Evolutionary conservation across 2,113 vertebrate species (phyloP), one percentile per base, ranked within the genome.

Genomic region (Rhadina sibilatrix): DNA sequence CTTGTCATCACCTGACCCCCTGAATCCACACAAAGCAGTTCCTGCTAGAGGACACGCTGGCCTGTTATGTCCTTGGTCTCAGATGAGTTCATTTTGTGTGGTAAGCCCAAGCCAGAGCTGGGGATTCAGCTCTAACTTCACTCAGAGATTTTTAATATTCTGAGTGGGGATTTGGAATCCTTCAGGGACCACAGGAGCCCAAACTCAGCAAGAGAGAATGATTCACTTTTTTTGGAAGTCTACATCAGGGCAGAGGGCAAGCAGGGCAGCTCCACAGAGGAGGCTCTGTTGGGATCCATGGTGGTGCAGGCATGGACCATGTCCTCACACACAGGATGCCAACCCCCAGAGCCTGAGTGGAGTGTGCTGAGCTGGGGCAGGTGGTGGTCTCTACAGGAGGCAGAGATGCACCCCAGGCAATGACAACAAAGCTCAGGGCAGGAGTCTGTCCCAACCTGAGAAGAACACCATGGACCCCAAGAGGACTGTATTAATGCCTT

Each of bases 1-100:
- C 5, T 56, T 76, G 22, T 52, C 1, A 1, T 28, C 37, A 53
- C 4, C 4, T 0, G 0, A 13, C 2, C 5, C 7, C 11, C n/a
- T 42, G 28, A 61, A 28, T n/a, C 30, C 31, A n/a, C 17, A 19
- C 5, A 47, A 61, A 42, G 33, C 18, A 44, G 3, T 8, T 35
- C 31, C 15, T 35, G 10, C 28, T 38, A 1, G 0, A 11, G 12
- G 2, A 37, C 0, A 0, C n/a, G 56, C 12, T 37, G 17, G 19
- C 30, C 19, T 4, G 0, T 40, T 59, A 70, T 16, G 68, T 14
- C 6, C 6, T 83, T 0, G 0, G 5, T 23, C 28, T 52, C 0
- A 3, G 9, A 3, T 59, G 19, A 57, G 10, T 19, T 75, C 20
- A 14, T 10, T 9, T 11, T n/a, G 3, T 1, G 0, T 27, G 16